These are phyloP conservation scores for Lutjanus argentimaculatus DNA, from an alignment of 2,797 vertebrate genomes.

Conservation along the genomic window DNA sequence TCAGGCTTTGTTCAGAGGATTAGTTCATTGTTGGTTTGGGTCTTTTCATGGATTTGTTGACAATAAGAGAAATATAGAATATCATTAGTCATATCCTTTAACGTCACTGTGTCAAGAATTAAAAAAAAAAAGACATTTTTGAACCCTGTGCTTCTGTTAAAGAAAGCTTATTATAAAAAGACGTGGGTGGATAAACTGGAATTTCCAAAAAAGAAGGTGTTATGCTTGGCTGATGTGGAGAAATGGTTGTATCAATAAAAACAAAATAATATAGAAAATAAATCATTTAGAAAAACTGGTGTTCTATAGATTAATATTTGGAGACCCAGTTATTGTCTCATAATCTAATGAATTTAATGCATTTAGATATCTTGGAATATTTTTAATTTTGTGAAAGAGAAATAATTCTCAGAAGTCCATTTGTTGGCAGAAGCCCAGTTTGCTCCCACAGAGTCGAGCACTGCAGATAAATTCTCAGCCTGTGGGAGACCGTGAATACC, in stretches of 20 bases:
- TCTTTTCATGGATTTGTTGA: conserved; percentile 5
- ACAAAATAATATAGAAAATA: background rate
- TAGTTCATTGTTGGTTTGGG: background rate
- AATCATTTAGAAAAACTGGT: no score
- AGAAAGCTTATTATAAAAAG: background rate
- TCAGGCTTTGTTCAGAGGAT: background rate
- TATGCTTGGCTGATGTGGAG: no score
- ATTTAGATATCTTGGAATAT: background rate
- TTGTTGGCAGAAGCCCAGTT: conserved; percentile 21
- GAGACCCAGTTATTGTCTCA: background rate
- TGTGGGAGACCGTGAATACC: conserved; percentile 16
- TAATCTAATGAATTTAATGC: background rate
- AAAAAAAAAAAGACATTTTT: background rate
- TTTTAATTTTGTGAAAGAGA: background rate
- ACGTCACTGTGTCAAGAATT: background rate
- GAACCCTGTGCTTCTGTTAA: background rate
- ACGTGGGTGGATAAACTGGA: background rate
- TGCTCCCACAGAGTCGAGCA: conserved; percentile 12
- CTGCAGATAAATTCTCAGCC: conserved; percentile 16
- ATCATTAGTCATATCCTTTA: background rate
- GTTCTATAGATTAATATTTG: no score
- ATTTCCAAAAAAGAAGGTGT: no score
- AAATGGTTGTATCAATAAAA: no score
- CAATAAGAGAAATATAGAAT: background rate
- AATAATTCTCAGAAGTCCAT: conserved; percentile 18